Conservation (phyloP, 2,888 invertebrate genomes). For the Eustalomyia histrio region DNA sequence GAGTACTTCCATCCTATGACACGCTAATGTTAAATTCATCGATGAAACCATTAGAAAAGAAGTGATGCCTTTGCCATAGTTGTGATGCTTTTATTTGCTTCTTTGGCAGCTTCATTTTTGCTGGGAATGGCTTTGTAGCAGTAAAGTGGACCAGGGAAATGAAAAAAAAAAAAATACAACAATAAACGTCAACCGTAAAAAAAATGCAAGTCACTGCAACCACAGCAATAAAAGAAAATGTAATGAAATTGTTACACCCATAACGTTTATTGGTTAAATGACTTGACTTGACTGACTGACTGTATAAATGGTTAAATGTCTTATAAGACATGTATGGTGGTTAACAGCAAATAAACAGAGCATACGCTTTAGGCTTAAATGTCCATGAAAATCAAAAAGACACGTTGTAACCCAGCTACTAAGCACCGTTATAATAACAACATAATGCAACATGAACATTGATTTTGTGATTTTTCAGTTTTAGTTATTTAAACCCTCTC, state of each 20-base stretch:
- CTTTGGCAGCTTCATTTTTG: too few relatives aligned
- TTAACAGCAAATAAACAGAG: constrained; percentile 54
- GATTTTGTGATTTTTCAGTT: constrained; percentile 19
- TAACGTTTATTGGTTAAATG: constrained; percentile 62
- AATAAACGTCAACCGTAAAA: background rate
- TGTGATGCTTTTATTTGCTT: too few relatives aligned
- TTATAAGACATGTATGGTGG: constrained; percentile 39
- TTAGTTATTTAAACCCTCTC: constrained; percentile 20
- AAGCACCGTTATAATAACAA: constrained; percentile 56
- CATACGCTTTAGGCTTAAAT: constrained; percentile 56
- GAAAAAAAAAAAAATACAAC: background rate
- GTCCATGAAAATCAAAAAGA: constrained; percentile 61
- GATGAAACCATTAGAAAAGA: too few relatives aligned
- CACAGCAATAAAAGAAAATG: constrained; percentile 25
- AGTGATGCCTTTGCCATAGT: too few relatives aligned
- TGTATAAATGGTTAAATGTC: constrained; percentile 37
- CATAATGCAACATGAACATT: constrained; percentile 39
- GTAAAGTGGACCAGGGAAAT: constrained; percentile 38
- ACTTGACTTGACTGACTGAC: constrained; percentile 40
- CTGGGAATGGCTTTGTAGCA: constrained; percentile 35
- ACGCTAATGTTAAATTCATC: too few relatives aligned
- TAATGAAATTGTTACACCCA: constrained; percentile 64
- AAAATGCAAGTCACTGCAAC: constrained; percentile 25
- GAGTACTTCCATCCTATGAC: too few relatives aligned
- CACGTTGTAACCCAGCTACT: constrained; percentile 56